Evolutionary conservation across 2,888 invertebrate genomes (phyloP).

Genomic region (Acanthopleura granulata): DNA sequence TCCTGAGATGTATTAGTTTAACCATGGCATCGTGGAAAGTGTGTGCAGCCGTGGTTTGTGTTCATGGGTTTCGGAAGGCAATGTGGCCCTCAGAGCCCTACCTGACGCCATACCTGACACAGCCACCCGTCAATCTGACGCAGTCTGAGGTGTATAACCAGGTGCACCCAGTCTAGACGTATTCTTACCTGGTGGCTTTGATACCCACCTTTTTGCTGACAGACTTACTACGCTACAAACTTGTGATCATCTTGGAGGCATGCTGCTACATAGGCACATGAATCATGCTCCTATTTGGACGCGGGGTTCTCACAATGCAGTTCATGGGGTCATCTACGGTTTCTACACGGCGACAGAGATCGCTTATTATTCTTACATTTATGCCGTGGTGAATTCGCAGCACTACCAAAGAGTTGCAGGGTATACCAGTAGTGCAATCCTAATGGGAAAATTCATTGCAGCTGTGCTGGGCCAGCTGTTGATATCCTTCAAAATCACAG

Average conservation of each 20-base stretch:
- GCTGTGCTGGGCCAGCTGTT: too few relatives aligned
- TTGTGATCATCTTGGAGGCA: constrained; percentile 87
- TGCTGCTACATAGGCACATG: constrained; percentile 81
- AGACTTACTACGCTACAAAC: constrained; percentile 85
- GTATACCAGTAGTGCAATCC: too few relatives aligned
- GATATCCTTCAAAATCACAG: too few relatives aligned
- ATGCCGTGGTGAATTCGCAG: constrained; percentile 95
- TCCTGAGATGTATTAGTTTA: too few relatives aligned
- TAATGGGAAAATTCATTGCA: too few relatives aligned
- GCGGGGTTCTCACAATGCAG: constrained; percentile 80
- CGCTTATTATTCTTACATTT: constrained; percentile 94
- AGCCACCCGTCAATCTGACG: constrained; percentile 35
- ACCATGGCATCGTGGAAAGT: constrained; percentile 26
- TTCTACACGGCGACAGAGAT: constrained; percentile 90
- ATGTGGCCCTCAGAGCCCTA: constrained; percentile 41
- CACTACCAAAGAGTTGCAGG: too few relatives aligned
- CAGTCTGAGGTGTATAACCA: constrained; percentile 67
- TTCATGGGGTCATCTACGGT: constrained; percentile 83
- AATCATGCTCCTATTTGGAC: constrained; percentile 81
- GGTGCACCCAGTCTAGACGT: constrained; percentile 89
- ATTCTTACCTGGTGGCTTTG: constrained; percentile 81
- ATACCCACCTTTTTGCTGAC: constrained; percentile 86
- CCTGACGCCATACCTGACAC: constrained; percentile 38
- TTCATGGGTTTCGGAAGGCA: constrained; percentile 39
- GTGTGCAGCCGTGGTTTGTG: constrained; percentile 31